A percentile compares a stretch with the other conserved stretches of the same genome.
Conservation (phyloP, 2,113 vertebrate genomes). For the Apistogramma diplotaenia region DNA sequence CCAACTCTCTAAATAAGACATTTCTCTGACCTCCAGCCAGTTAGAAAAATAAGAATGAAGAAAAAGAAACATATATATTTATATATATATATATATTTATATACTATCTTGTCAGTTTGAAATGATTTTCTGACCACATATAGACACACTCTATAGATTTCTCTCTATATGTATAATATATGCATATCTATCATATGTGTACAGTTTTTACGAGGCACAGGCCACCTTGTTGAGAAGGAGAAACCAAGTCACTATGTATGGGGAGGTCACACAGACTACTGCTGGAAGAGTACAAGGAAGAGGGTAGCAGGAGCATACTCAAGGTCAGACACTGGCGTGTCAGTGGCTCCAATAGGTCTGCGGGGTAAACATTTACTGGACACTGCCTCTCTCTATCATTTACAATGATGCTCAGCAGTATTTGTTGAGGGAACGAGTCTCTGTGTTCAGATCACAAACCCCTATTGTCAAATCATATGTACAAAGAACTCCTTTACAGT, state of each 20-base stretch:
- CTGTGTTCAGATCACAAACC: slow-evolving; percentile 32
- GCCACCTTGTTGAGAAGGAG: slow-evolving; percentile 71
- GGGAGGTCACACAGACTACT: slow-evolving; percentile 61
- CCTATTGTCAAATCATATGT: slow-evolving; percentile 46
- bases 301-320: slow-evolving; percentile 21
- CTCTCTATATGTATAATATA: slow-evolving; percentile 76
- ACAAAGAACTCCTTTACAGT: slow-evolving; percentile 59
- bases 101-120: slow-evolving; percentile 63
- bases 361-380: slow-evolving; percentile 58
- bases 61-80: slow-evolving; percentile 48
- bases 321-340: slow-evolving; percentile 31
- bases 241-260: slow-evolving; percentile 66
- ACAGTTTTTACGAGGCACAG: slow-evolving; percentile 72
- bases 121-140: slow-evolving; percentile 72
- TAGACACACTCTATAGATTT: slow-evolving; percentile 75
- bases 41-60: slow-evolving; percentile 68
- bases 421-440: slow-evolving; percentile 13
- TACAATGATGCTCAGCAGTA: slow-evolving; percentile 33
- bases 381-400: slow-evolving; percentile 23
- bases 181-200: slow-evolving; percentile 76
- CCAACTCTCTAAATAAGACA: slow-evolving; percentile 49
- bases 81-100: slow-evolving; percentile 41
- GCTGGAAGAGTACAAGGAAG: slow-evolving; percentile 31
- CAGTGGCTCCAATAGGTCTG: slow-evolving; percentile 45
- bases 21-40: slow-evolving; percentile 56